These are phyloP conservation scores for Ptiloglossa arizonensis DNA, from an alignment of 1,140 invertebrate genomes.

Conservation along the genomic window DNA sequence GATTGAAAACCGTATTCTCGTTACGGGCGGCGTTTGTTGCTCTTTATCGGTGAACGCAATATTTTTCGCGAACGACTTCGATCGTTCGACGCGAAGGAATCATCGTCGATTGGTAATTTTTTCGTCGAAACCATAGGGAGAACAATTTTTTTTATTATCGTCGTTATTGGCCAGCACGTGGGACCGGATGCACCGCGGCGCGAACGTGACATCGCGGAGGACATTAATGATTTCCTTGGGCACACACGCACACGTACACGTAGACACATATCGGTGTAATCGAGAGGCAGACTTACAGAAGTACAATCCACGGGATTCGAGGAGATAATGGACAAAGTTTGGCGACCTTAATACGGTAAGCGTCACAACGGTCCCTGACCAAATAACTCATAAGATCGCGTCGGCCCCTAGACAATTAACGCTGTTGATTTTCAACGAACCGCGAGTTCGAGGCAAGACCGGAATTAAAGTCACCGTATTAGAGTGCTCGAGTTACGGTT, in stretches of 20 bases:
- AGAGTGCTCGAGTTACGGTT: neutral
- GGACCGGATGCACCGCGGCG: too few species aligned
- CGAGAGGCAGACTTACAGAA: neutral
- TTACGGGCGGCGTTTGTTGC: too few species aligned
- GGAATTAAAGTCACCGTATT: constrained; percentile 7
- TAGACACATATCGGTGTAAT: neutral
- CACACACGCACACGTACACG: neutral
- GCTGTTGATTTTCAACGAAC: constrained; percentile 8
- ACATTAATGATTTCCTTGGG: neutral
- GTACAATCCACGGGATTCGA: neutral
- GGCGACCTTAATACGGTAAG: constrained; percentile 6
- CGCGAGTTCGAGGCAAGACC: neutral
- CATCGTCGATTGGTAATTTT: too few species aligned
- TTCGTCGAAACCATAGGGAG: too few species aligned
- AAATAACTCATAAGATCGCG: neutral
- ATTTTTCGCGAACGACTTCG: too few species aligned
- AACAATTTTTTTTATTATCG: too few species aligned
- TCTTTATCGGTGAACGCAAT: too few species aligned
- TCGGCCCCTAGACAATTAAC: constrained; percentile 9
- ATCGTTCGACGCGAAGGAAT: too few species aligned
- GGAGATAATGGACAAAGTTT: constrained; percentile 6
- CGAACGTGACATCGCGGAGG: too few species aligned
- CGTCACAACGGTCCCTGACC: neutral
- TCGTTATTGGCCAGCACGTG: too few species aligned
- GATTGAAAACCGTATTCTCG: too few species aligned